Evolutionary conservation across 2,888 invertebrate genomes (phyloP).

Genomic region (Phortica okadai): DNA sequence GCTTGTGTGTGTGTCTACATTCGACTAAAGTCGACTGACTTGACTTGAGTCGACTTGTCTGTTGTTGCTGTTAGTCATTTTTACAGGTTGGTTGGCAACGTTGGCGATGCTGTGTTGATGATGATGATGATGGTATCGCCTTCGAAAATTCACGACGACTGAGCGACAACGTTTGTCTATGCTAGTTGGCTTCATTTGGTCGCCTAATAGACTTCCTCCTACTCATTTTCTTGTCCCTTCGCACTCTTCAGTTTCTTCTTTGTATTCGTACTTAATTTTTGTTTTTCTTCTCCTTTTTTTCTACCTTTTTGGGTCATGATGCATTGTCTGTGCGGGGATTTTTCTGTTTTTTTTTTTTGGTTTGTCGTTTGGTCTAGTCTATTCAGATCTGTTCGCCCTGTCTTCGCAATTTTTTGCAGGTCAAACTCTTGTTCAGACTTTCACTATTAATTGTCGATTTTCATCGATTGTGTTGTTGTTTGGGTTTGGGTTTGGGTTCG

Average conservation of each 20-base stretch:
- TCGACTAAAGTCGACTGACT: too few relatives aligned
- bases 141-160: slow-evolving; percentile 67
- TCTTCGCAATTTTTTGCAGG: slow-evolving; percentile 36
- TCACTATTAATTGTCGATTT: slow-evolving; percentile 72
- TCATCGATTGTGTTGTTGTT: slow-evolving; percentile 64
- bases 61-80: slow-evolving; percentile 15
- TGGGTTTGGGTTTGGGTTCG: not conserved
- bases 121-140: slow-evolving; percentile 71
- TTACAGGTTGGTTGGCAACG: slow-evolving; percentile 11
- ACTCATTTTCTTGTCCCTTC: slow-evolving; percentile 12
- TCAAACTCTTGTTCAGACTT: slow-evolving; percentile 53
- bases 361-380: slow-evolving; percentile 4
- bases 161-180: slow-evolving; percentile 41
- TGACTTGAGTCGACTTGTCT: too few relatives aligned
- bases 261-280: slow-evolving; percentile 33
- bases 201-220: slow-evolving; percentile 47
- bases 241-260: slow-evolving; percentile 18
- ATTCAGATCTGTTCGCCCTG: not conserved
- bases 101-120: slow-evolving; percentile 46
- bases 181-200: slow-evolving; percentile 30
- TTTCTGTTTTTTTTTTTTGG: not conserved
- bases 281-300: slow-evolving; percentile 31
- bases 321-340: slow-evolving; percentile 3
- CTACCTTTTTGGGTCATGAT: slow-evolving; percentile 31
- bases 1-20: not conserved